Base-by-base conservation (phyloP, 2,113 vertebrate species). In the Lota lota region DNA sequence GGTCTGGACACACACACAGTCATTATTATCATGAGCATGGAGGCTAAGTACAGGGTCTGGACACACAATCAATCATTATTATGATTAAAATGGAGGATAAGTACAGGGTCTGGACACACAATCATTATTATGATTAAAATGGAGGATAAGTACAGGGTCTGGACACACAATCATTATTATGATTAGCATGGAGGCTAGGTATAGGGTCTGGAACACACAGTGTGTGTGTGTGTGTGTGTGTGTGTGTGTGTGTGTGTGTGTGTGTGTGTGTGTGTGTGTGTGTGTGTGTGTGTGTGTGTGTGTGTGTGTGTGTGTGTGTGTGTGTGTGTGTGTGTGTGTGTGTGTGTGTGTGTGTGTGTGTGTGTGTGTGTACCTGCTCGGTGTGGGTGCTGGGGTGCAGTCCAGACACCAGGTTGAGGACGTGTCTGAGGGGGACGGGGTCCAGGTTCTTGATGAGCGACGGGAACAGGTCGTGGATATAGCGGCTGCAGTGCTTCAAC, bases 371-470 rank as follows among this genome's bases (percentile, higher is more conserved):
- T 92, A 99, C 97, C 96, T 99, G 97, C 82, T 99, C 97, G 0
- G 97, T 99, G 90, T 99, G 97, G 73, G 94, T 95, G 64, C 96
- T 98, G 67, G 97, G 97, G 78, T 99, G 97, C 69, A 99, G 93
- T 68, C 95, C 94, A 2, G 97, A 99, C 61, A 99, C 97, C 66
- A 99, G 91, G 91, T 97, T 97, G 74, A 99, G 95, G 69, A 99
- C 97, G 74, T 99, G 97, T 74, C 96, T 90, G 16, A 99, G 95
- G 22, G 97, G 97, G 62, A 98, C 95, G 2, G 97, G 97, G 80
- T 99, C 97, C 92, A 99, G 91, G 88, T 99, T 99, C 87, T 99
- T 99, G 84, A 99, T 99, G 73, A 99, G 92, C 0, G 96, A 98
- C 36, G 97, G 97, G 87, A 99, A 99, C 71, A 99, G 92, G 85